Evolutionary conservation across 2,797 vertebrate species (phyloP).

Genomic region (Oreochromis mossambicus): DNA sequence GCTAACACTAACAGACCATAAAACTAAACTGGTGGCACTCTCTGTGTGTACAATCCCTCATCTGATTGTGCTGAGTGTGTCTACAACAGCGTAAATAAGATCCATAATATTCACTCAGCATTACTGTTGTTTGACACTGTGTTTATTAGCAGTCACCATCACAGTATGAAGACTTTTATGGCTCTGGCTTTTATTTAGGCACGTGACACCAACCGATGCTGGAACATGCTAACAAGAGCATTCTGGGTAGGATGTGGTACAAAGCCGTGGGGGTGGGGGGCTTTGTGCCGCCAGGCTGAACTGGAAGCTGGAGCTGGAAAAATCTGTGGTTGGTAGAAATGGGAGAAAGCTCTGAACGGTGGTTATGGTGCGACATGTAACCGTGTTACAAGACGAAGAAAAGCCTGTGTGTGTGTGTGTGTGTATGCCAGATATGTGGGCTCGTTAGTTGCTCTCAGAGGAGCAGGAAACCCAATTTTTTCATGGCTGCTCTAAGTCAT

Average conservation of each 20-base stretch:
- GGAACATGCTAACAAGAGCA: conserved; percentile 13
- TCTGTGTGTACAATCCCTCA: not conserved
- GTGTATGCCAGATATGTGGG: conserved; percentile 26
- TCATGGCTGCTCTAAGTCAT: conserved; percentile 39
- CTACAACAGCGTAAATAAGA: not conserved
- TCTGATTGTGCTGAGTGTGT: not conserved
- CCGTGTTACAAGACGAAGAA: not conserved
- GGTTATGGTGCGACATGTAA: conserved; percentile 24
- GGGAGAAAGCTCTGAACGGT: conserved; percentile 1
- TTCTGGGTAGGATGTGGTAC: not conserved
- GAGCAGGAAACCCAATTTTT: conserved; percentile 35
- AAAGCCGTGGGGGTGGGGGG: too few species aligned
- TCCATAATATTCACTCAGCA: not conserved
- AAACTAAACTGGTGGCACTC: not conserved
- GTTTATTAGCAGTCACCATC: not conserved
- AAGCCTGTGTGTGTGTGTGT: not conserved
- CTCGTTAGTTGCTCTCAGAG: conserved; percentile 31
- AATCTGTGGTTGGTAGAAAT: not conserved
- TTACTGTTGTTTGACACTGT: conserved; percentile 20
- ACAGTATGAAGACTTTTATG: not conserved
- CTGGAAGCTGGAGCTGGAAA: conserved; percentile 29
- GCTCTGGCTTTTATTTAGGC: not conserved
- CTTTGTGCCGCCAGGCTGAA: not conserved
- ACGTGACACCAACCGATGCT: not conserved
- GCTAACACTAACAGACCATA: not conserved